phyloP scores from a whole-genome alignment of 2,113 vertebrate genomes.

The Lagopus muta region DNA sequence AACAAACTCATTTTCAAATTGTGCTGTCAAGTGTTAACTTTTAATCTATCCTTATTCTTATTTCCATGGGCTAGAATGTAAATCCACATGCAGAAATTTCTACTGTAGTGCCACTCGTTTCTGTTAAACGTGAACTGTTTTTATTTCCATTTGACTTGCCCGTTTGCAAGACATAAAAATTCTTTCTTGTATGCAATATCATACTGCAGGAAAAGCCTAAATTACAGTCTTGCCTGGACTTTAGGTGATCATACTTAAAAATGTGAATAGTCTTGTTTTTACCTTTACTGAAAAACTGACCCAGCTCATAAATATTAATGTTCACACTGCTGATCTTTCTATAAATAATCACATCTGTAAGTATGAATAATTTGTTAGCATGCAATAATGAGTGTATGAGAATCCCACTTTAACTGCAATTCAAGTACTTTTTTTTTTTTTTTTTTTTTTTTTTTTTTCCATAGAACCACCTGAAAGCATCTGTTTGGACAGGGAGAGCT shows the following conservation, averaged over 20 bases:
- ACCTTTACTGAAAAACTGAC: not conserved
- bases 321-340: slow-evolving; percentile 49
- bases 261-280: slow-evolving; percentile 50
- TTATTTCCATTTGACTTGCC: not conserved
- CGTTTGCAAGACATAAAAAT: not conserved
- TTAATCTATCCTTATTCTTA: not conserved
- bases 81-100: not conserved
- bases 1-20: not conserved
- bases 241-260: slow-evolving; percentile 64
- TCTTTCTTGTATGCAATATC: not conserved
- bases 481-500: not conserved
- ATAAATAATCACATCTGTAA: slow-evolving; percentile 50
- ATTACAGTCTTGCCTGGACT: not conserved
- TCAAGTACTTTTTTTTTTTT: not conserved
- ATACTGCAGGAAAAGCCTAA: not conserved
- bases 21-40: not conserved
- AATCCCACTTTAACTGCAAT: not conserved
- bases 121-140: not conserved
- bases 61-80: not conserved
- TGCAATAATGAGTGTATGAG: slow-evolving; percentile 30
- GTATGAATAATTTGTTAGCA: slow-evolving; percentile 56
- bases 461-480: not conserved
- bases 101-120: not conserved
- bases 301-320: slow-evolving; percentile 66
- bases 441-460: not conserved